A percentile compares a stretch with the other conserved stretches of the same genome.
phyloP scores from a whole-genome alignment of 2,888 invertebrate genomes.

The Mayetiola destructor region DNA sequence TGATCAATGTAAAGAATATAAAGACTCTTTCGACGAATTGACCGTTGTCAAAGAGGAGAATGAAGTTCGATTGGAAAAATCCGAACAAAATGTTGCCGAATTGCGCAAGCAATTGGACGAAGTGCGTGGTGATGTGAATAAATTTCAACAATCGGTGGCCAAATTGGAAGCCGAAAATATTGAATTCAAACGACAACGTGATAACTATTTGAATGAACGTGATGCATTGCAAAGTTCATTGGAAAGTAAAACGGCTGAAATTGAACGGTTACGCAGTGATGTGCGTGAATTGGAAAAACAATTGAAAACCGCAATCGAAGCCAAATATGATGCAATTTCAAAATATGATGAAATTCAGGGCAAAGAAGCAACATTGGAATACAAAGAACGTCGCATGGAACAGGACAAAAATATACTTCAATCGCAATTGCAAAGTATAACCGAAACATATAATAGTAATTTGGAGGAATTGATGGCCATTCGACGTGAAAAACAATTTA shows the following conservation, averaged over 20 bases:
- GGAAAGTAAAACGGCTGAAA: conserved; percentile 55
- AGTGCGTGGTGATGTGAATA: conserved; percentile 47
- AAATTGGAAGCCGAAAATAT: conserved; percentile 50
- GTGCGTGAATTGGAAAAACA: conserved; percentile 55
- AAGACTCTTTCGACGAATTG: conserved; percentile 41
- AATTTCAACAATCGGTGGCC: conserved; percentile 46
- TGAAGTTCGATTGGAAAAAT: conserved; percentile 44
- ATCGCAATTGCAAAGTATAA: conserved; percentile 63
- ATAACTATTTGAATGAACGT: conserved; percentile 57
- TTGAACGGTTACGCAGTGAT: conserved; percentile 57
- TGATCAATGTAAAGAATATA: conserved; percentile 39
- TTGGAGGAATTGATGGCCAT: conserved; percentile 63
- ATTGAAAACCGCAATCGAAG: conserved; percentile 55
- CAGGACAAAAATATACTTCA: conserved; percentile 63
- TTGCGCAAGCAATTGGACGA: conserved; percentile 48
- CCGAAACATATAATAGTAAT: conserved; percentile 62
- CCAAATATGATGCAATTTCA: conserved; percentile 71
- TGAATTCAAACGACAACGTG: conserved; percentile 52
- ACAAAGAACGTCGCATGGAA: conserved; percentile 69
- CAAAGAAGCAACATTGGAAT: conserved; percentile 61
- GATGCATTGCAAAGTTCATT: conserved; percentile 57
- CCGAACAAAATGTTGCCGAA: conserved; percentile 47
- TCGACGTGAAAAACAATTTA: conserved; percentile 55
- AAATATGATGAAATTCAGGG: conserved; percentile 68
- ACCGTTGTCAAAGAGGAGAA: conserved; percentile 49